Evolutionary conservation across 1,140 invertebrate genomes (phyloP).

Genomic region (Papilio xuthus): DNA sequence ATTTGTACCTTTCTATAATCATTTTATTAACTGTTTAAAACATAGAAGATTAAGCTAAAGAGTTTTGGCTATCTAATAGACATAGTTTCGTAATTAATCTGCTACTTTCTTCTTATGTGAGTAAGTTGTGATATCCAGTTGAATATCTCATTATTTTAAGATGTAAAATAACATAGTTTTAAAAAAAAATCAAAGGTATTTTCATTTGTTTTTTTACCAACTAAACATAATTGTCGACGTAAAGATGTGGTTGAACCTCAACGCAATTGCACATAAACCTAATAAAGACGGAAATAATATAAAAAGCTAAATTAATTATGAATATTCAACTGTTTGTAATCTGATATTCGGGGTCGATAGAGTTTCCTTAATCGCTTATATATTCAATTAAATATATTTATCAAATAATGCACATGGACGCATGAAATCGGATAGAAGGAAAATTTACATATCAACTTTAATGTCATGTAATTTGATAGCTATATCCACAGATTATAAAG

Average conservation of each 20-base stretch:
- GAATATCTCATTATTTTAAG: slow-evolving; percentile 8
- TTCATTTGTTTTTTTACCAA: neutral
- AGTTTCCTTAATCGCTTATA: neutral
- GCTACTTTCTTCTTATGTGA: neutral
- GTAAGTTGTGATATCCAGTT: slow-evolving; percentile 6
- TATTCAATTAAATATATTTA: neutral
- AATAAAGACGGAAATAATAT: neutral
- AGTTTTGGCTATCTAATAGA: too few species aligned
- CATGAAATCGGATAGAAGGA: neutral
- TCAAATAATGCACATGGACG: neutral
- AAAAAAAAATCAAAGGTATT: slow-evolving; percentile 25
- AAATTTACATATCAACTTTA: neutral
- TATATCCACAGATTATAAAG: neutral
- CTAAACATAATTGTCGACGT: neutral
- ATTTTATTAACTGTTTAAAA: too few species aligned
- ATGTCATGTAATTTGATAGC: neutral
- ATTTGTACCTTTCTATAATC: too few species aligned
- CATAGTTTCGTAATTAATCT: neutral
- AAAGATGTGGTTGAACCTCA: too few species aligned
- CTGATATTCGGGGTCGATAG: neutral
- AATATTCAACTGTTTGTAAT: neutral
- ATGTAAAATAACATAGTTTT: neutral
- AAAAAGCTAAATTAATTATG: neutral
- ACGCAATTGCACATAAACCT: too few species aligned
- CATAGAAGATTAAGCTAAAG: too few species aligned